Evolutionary conservation across 2,797 vertebrate genomes (phyloP).

Genomic region (Melopsittacus undulatus): DNA sequence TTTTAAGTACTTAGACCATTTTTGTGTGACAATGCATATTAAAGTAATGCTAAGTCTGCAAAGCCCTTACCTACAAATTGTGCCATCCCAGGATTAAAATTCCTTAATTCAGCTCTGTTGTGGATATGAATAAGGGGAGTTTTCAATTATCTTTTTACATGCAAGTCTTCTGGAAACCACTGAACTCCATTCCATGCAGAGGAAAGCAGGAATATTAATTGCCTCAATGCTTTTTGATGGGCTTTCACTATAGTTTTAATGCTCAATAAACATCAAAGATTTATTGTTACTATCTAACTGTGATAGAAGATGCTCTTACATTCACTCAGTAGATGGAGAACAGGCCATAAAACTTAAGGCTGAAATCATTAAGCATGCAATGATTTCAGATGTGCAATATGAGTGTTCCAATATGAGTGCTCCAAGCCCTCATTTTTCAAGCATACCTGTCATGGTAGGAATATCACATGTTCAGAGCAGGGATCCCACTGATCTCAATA

Average conservation of each 20-base stretch:
- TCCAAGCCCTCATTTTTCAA: slow-evolving; percentile 31
- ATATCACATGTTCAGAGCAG: neutral
- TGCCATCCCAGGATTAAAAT: slow-evolving; percentile 16
- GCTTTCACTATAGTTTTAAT: slow-evolving; percentile 51
- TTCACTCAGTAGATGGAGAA: slow-evolving; percentile 35
- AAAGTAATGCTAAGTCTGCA: neutral
- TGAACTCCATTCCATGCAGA: slow-evolving; percentile 28
- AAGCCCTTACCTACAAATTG: slow-evolving; percentile 1
- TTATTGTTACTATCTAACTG: slow-evolving; percentile 51
- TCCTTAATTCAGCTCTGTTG: slow-evolving; percentile 1
- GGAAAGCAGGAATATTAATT: slow-evolving; percentile 51
- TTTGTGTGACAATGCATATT: neutral
- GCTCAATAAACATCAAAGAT: slow-evolving; percentile 63
- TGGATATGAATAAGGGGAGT: neutral
- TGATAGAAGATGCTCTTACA: slow-evolving; percentile 55
- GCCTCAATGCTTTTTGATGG: slow-evolving; percentile 38
- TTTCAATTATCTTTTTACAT: slow-evolving; percentile 5
- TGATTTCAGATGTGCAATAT: slow-evolving; percentile 30
- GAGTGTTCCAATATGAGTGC: slow-evolving; percentile 13
- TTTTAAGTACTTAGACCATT: neutral
- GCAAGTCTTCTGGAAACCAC: slow-evolving; percentile 18
- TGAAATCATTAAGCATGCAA: slow-evolving; percentile 45
- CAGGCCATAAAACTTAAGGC: slow-evolving; percentile 56
- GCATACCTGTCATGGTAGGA: neutral
- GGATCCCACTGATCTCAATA: neutral